phyloP scores from a whole-genome alignment of 1,140 invertebrate species.

The Hyles euphorbiae region DNA sequence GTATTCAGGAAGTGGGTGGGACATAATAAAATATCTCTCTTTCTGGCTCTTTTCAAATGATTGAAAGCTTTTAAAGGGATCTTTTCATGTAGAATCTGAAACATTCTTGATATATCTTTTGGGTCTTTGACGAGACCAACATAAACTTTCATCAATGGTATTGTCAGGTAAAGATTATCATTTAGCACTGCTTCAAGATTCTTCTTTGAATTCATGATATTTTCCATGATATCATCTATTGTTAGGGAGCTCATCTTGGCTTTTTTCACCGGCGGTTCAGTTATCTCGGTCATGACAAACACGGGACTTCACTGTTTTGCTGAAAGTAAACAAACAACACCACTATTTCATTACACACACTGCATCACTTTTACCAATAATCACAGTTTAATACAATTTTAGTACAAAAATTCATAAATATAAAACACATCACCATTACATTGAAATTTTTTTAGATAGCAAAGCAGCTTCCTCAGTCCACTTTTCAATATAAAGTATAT shows the following conservation, averaged over 20 bases:
- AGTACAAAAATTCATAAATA: too few species aligned
- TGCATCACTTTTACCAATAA: slow-evolving; percentile 9
- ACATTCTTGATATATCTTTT: slow-evolving; percentile 79
- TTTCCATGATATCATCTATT: slow-evolving; percentile 37
- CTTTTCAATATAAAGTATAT: too few species aligned
- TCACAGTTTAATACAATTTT: not conserved
- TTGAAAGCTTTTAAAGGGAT: slow-evolving; percentile 77
- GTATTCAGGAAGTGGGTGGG: slow-evolving; percentile 36
- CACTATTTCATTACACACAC: slow-evolving; percentile 41
- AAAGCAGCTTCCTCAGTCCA: too few species aligned
- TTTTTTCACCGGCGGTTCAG: slow-evolving; percentile 46
- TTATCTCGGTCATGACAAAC: slow-evolving; percentile 13
- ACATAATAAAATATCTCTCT: slow-evolving; percentile 78
- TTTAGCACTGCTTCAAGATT: slow-evolving; percentile 40
- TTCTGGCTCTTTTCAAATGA: slow-evolving; percentile 85
- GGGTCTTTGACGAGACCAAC: slow-evolving; percentile 77
- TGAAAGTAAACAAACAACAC: slow-evolving; percentile 56
- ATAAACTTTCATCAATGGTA: slow-evolving; percentile 77
- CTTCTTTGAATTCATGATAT: slow-evolving; percentile 31
- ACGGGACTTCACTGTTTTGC: slow-evolving; percentile 16
- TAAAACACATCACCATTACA: too few species aligned
- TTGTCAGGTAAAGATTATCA: slow-evolving; percentile 68
- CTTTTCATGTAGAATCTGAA: slow-evolving; percentile 76
- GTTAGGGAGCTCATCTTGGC: slow-evolving; percentile 26
- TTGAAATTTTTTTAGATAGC: too few species aligned